A percentile compares a stretch with the other conserved stretches of the same genome.
These are phyloP conservation scores for Acanthopleura granulata DNA, from an alignment of 2,888 invertebrate genomes.

Conservation along the genomic window DNA sequence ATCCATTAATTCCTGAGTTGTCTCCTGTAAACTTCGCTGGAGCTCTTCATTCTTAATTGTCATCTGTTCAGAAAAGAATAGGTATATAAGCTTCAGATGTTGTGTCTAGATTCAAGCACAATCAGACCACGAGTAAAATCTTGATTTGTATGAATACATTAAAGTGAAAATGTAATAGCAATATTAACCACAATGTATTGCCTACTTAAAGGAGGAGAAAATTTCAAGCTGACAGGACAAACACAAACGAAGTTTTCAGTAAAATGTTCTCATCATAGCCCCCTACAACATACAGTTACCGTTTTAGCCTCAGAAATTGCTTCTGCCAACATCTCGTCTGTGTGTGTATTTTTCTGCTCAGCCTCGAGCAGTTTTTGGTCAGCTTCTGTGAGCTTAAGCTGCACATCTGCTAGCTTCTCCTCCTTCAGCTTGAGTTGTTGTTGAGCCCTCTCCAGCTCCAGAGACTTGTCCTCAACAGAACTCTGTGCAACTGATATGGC, in stretches of 20 bases:
- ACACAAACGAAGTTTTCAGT: too few species aligned
- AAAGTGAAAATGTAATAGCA: too few species aligned
- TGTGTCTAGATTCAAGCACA: too few species aligned
- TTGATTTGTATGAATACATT: too few species aligned
- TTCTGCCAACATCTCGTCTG: not conserved
- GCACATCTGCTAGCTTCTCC: not conserved
- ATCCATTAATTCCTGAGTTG: slow-evolving; percentile 42
- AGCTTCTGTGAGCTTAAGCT: not conserved
- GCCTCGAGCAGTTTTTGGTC: not conserved
- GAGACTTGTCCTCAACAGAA: slow-evolving; percentile 51
- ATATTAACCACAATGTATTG: too few species aligned
- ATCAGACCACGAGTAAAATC: too few species aligned
- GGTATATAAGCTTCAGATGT: not conserved
- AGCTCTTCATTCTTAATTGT: slow-evolving; percentile 48
- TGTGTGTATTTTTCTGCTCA: not conserved
- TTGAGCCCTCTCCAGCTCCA: slow-evolving; percentile 48
- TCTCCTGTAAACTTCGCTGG: slow-evolving; percentile 44
- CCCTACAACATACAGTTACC: not conserved
- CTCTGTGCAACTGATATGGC: slow-evolving; percentile 43
- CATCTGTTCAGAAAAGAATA: slow-evolving; percentile 30
- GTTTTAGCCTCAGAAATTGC: not conserved
- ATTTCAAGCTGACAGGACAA: too few species aligned
- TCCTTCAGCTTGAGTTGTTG: slow-evolving; percentile 51
- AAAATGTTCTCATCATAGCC: too few species aligned
- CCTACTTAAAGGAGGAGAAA: too few species aligned